phyloP scores from a whole-genome alignment of 2,113 vertebrate genomes.

The Cygnus atratus region DNA sequence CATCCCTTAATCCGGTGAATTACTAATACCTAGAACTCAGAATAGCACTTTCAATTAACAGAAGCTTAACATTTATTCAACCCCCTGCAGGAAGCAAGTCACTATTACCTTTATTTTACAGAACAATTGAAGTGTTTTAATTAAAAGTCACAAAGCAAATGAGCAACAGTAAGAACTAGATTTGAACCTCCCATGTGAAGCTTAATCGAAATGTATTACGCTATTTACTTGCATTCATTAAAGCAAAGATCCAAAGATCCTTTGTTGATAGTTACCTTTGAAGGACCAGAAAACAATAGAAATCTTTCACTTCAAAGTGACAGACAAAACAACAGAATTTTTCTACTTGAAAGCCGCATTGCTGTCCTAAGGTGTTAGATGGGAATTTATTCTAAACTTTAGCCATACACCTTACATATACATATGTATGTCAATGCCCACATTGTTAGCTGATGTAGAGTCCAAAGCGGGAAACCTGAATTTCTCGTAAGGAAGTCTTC shows the following conservation, averaged over 20 bases:
- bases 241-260: background rate
- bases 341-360: background rate
- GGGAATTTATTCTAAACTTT: background rate
- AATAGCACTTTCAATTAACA: conserved; percentile 6
- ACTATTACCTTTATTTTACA: background rate
- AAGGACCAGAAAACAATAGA: background rate
- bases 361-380: background rate
- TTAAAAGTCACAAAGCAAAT: conserved; percentile 7
- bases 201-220: background rate
- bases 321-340: background rate
- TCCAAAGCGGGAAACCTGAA: background rate
- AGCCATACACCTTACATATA: background rate
- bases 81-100: background rate
- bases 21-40: background rate
- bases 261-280: background rate
- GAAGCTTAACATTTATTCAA: background rate
- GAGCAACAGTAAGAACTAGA: background rate
- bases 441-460: background rate
- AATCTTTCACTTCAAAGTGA: background rate
- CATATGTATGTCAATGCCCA: background rate
- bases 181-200: background rate
- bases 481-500: background rate
- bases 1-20: background rate
- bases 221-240: background rate
- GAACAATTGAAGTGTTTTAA: background rate